Base-by-base conservation (phyloP, 1,140 invertebrate genomes). In the Bombus balteatus region DNA sequence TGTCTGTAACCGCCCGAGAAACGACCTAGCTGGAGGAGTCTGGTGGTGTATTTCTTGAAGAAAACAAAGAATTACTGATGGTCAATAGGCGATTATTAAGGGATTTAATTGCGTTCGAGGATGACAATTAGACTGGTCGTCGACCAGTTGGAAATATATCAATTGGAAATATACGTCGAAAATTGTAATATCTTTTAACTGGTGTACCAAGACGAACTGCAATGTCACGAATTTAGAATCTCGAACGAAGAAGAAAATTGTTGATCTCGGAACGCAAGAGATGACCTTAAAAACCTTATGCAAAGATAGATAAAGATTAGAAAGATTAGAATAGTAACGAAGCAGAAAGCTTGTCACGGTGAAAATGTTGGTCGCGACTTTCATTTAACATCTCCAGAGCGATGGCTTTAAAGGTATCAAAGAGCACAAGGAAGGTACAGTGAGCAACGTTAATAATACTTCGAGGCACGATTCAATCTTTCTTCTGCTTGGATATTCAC, bases 401-500 rank as follows among this genome's bases (percentile, higher is more conserved):
- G 12, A 70, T 28, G 66, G n/a, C 70, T 43, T 72, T 68, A 80
- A 84, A 80, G 76, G 39, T 78, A 79, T 84, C 76, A 84, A 77
- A 84, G 83, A 71, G n/a, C 53, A 72, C n/a, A 41, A 71, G 66
- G 18, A 39, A 47, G 43, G 13, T 22, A 41, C 65, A n/a, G 2
- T 4, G 74, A 71, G 75, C 39, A 76, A 62, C 76, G 75, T 15
- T 84, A 68, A 84, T 84, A 72, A 84, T 84, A 79, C 83, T 84
- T 62, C 68, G 32, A 72, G 83, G 66, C 68, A 80, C 47, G 66
- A 80, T 84, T 70, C 75, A 34, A 84, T 66, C 37, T 47, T 85
- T 85, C 76, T 71, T 80, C 83, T 72, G 76, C 77, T 72, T 73
- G 83, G 82, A 71, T 80, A 85, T 80, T 85, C 83, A 41, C 73